A percentile compares a stretch with the other conserved stretches of the same genome.
phyloP scores from a whole-genome alignment of 1,140 invertebrate species.

The Ectropis grisescens region DNA sequence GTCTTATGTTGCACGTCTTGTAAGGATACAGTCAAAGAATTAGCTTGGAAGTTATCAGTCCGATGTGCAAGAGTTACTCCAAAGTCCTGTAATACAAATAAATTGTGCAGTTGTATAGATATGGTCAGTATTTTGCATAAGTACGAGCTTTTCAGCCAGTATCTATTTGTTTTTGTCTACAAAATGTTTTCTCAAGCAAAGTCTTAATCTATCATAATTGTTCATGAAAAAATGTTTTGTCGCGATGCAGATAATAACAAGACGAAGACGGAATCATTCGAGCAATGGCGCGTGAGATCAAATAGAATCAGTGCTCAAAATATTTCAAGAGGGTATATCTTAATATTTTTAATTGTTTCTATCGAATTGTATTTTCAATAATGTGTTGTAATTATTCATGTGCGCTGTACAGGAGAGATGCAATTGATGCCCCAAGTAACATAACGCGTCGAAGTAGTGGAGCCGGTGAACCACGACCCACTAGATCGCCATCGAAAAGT shows the following conservation, averaged over 20 bases:
- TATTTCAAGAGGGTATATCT: no score
- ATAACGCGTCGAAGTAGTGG: constrained; percentile 29
- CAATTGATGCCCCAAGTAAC: no score
- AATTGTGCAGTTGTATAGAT: constrained; percentile 34
- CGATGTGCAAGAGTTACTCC: constrained; percentile 40
- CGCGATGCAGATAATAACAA: constrained; percentile 31
- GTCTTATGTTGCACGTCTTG: constrained; percentile 31
- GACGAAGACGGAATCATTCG: constrained; percentile 26
- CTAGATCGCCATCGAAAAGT: constrained; percentile 8
- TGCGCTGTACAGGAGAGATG: no score
- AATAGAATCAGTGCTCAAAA: constrained; percentile 15
- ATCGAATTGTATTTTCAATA: no score
- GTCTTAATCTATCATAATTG: not conserved
- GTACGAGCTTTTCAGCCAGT: no score
- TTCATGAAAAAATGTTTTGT: constrained; percentile 1
- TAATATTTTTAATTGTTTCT: no score
- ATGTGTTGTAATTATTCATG: no score
- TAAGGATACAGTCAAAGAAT: constrained; percentile 24
- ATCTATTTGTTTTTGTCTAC: no score
- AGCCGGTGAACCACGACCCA: constrained; percentile 27
- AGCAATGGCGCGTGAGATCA: constrained; percentile 30
- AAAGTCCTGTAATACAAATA: constrained; percentile 23
- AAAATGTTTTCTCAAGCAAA: constrained; percentile 3
- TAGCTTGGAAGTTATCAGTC: constrained; percentile 42
- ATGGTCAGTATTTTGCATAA: constrained; percentile 50